Evolutionary conservation across 2,888 invertebrate species (phyloP), one percentile per base, ranked within the genome.

Genomic region (Imbricaverruca yamaguchii): DNA sequence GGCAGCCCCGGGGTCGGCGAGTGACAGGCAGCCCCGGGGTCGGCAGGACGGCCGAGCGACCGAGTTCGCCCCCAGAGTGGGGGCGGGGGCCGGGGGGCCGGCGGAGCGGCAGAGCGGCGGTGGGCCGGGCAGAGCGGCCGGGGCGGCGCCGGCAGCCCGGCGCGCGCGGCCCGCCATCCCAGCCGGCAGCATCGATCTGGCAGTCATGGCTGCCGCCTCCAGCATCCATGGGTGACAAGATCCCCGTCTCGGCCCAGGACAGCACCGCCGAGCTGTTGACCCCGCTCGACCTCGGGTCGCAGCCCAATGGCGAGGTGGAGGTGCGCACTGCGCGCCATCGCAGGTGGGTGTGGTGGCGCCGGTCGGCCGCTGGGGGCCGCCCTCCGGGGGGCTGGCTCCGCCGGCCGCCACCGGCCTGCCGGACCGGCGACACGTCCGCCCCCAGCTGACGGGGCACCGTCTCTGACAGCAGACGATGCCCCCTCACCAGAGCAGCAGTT

Each of bases 241-340:
- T 74, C 23, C 74, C 74, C 6, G 74, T 74, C 21, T 74, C 74
- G 7, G 74, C 74, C 18, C 74, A 74, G 74, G 74, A 74, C 74
- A 74, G 74, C 74, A 74, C 74, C 15, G 74, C 74, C 53, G 18
- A 74, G 74, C 74, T 74, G 74, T 21, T 74, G 74, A 21, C 74
- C 21, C 74, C 74, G 18, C 74, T 74, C 39, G 74, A 74, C 74
- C 74, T 74, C 74, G 55, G 74, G 10, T 74, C 74, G 53, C 18
- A 55, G 74, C 74, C 74, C 55, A 74, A 74, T 74, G 74, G 74
- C 55, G 74, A 55, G 55, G 9, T 53, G 53, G 55, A 74, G 74
- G 74, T 74, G 21, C 74, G 55, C 9, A 11, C 53, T 55, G 74
- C 18, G 6, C 74, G 74, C 55, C 74, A 74, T 53, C 74, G 55